These are phyloP conservation scores for Oncorhynchus mykiss DNA, from an alignment of 2,113 vertebrate genomes.

Conservation along the genomic window DNA sequence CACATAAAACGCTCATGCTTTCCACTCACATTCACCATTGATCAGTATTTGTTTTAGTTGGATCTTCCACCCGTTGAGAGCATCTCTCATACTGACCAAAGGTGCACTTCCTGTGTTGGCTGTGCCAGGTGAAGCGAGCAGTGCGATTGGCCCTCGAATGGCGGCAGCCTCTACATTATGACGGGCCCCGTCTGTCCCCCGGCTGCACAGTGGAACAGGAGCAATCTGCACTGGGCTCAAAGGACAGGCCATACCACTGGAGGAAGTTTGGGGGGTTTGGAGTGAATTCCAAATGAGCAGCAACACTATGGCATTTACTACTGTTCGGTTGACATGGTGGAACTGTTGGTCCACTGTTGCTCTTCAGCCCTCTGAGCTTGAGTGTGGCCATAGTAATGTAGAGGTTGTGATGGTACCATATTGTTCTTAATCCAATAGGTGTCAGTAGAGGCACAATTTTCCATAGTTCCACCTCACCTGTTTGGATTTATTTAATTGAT, in stretches of 20 bases:
- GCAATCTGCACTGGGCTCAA: background rate
- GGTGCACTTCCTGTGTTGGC: conserved; percentile 17
- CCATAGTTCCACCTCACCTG: background rate
- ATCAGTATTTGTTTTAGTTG: conserved; percentile 5
- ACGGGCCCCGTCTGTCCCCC: conserved; percentile 23
- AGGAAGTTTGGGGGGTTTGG: conserved; percentile 25
- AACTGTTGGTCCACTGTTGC: background rate
- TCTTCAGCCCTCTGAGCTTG: conserved; percentile 26
- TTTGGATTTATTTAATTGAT: background rate
- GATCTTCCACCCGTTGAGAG: background rate
- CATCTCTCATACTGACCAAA: conserved; percentile 8
- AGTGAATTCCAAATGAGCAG: conserved; percentile 1
- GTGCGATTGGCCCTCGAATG: conserved; percentile 8
- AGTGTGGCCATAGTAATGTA: background rate
- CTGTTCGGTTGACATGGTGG: too few species aligned
- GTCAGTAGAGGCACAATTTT: conserved; percentile 41
- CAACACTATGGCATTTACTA: too few species aligned
- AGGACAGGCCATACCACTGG: conserved; percentile 5
- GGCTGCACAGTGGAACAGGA: background rate
- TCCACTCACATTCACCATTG: background rate
- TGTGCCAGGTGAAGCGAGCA: conserved; percentile 28
- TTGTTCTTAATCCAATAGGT: conserved; percentile 26
- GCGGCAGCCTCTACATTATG: conserved; percentile 15
- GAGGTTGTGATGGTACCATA: background rate
- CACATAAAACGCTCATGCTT: background rate